These are phyloP conservation scores for Synanthedon tipuliformis DNA, from an alignment of 2,888 invertebrate species.

Conservation along the genomic window DNA sequence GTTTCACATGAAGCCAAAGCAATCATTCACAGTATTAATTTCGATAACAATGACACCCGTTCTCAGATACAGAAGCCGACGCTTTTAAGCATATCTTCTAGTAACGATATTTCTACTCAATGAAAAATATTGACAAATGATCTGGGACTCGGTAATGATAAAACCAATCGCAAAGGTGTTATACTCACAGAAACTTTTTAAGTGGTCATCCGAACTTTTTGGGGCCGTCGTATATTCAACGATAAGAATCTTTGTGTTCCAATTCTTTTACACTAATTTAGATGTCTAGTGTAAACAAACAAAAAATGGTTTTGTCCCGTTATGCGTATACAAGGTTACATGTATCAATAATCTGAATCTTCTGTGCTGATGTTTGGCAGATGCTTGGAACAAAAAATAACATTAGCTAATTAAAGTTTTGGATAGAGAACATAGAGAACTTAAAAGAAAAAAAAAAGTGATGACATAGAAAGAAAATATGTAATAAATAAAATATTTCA, in stretches of 20 bases:
- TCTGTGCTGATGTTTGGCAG: too few species aligned
- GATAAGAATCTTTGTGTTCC: conserved; percentile 34
- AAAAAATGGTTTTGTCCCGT: conserved; percentile 5
- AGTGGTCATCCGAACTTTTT: conserved; percentile 8
- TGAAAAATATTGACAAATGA: conserved; percentile 46
- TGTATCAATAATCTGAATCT: too few species aligned
- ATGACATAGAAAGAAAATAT: too few species aligned
- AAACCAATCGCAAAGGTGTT: conserved; percentile 34
- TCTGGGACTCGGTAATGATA: conserved; percentile 23
- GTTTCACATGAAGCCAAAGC: conserved; percentile 30
- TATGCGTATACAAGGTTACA: neutral
- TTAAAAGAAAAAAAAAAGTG: too few species aligned
- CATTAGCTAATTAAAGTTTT: too few species aligned
- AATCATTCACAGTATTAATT: conserved; percentile 63
- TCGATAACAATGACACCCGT: conserved; percentile 58
- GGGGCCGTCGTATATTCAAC: conserved; percentile 28
- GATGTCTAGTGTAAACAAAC: conserved; percentile 25
- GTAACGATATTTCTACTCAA: conserved; percentile 33
- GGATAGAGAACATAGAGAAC: too few species aligned
- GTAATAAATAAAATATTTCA: too few species aligned
- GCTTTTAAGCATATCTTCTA: conserved; percentile 55
- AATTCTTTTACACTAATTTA: conserved; percentile 31
- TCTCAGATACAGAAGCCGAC: conserved; percentile 52
- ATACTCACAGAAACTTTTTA: neutral
- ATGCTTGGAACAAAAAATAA: too few species aligned